Conservation (phyloP, 2,113 vertebrate genomes). For the Megaceryle torquata region DNA sequence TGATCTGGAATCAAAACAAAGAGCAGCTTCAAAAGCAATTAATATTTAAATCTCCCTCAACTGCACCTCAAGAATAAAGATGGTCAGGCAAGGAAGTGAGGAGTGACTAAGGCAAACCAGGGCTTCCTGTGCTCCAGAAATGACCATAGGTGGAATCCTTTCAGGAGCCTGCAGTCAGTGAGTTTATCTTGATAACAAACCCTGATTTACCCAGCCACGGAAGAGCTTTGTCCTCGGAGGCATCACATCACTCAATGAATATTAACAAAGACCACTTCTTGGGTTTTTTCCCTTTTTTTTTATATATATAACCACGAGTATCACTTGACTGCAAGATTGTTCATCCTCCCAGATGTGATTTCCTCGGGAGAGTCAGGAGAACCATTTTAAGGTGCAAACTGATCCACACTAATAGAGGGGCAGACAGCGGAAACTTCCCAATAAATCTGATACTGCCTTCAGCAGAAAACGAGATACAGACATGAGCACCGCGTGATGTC, state of each 20-base stretch:
- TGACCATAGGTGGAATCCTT: neutral
- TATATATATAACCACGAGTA: rapidly evolving
- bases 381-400: neutral
- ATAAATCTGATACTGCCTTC: neutral
- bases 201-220: neutral
- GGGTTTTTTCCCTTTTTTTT: neutral
- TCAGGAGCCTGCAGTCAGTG: neutral
- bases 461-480: neutral
- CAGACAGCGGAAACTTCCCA: neutral
- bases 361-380: neutral
- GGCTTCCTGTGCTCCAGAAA: neutral
- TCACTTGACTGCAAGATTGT: rapidly evolving
- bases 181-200: slow-evolving; percentile 25
- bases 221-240: neutral
- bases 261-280: neutral
- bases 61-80: neutral
- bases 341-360: neutral
- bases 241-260: neutral
- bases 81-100: neutral
- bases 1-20: rapidly evolving
- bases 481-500: rapidly evolving
- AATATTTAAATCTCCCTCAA: neutral
- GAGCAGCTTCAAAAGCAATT: neutral
- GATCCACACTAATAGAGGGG: rapidly evolving
- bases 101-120: neutral